Evolutionary conservation across 37 sponge, comb jelly and placozoan genomes (phyloP), one percentile per base, ranked within the genome.

Genomic region (Halichondria panicea): DNA sequence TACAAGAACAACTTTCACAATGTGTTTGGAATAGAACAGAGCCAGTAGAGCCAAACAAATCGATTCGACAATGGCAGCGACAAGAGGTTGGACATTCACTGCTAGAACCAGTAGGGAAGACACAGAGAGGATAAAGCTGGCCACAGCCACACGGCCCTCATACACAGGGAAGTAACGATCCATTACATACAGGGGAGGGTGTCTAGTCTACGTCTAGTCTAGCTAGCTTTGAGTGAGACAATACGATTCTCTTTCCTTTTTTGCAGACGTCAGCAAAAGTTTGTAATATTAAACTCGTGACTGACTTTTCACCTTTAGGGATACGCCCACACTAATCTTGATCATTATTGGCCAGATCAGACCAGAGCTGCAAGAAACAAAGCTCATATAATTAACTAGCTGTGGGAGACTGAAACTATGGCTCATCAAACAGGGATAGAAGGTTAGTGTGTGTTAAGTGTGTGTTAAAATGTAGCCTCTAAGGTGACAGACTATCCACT

Each of bases 351-450:
- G n/a, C n/a, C n/a, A n/a, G n/a, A n/a, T n/a, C n/a, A n/a, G n/a
- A n/a, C n/a, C n/a, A n/a, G n/a, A n/a, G n/a, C n/a, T n/a, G n/a
- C n/a, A n/a, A n/a, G n/a, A n/a, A n/a, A n/a, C n/a, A n/a, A n/a
- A n/a, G n/a, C n/a, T n/a, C n/a, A n/a, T n/a, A n/a, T n/a, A 18
- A 28, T 5, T 43, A 68, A 37, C 46, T 39, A 19, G 27, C 8
- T 15, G 7, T 43, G 69, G 18, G 43, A 38, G 11, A 9, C 50
- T 43, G 63, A 21, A 27, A 34, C 37, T 35, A 87, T 87, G 88
- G 70, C 77, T 53, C 88, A 87, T 54, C 88, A 87, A 68, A 87
- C 82, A 34, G 88, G 88, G 38, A 87, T 87, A 48, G 70, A 81
- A 71, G 75, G 88, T 81, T 43, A 87, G 83, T 74, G n/a, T 3